Percentiles rank a stretch among this genome's conserved stretches.
Evolutionary conservation across 2,888 invertebrate genomes (phyloP).

Genomic region (Agapostemon virescens): DNA sequence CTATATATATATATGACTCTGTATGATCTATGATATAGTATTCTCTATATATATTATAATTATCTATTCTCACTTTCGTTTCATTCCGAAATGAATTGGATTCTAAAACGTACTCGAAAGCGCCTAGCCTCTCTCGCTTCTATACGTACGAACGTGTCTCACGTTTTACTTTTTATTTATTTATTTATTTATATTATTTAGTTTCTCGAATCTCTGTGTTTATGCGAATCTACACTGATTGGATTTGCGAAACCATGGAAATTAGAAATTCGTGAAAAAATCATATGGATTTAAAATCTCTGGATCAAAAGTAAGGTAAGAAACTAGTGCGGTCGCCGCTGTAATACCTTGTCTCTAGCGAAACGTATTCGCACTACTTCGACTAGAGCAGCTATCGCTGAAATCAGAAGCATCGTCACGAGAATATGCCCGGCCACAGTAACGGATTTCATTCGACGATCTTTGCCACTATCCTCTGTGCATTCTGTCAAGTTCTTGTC

Average conservation of each 20-base stretch:
- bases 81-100: background rate
- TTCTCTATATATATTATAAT: background rate
- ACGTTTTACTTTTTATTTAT: background rate
- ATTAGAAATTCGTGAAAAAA: slow-evolving; percentile 9
- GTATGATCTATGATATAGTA: slow-evolving; percentile 1
- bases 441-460: slow-evolving; percentile 67
- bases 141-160: slow-evolving; percentile 19
- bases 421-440: slow-evolving; percentile 74
- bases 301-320: slow-evolving; percentile 26
- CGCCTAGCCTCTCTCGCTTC: slow-evolving; percentile 2
- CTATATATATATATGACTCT: background rate
- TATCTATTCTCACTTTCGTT: slow-evolving; percentile 26
- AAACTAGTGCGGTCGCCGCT: slow-evolving; percentile 44
- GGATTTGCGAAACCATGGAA: slow-evolving; percentile 43
- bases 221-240: slow-evolving; percentile 47
- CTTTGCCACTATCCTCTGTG: slow-evolving; percentile 47
- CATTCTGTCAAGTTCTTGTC: slow-evolving; percentile 44
- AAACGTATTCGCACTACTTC: slow-evolving; percentile 75
- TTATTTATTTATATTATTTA: too few species aligned
- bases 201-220: slow-evolving; percentile 27
- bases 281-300: slow-evolving; percentile 1
- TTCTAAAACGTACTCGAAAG: slow-evolving; percentile 8
- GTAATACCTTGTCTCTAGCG: slow-evolving; percentile 72
- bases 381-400: slow-evolving; percentile 73
- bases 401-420: slow-evolving; percentile 74